Evolutionary conservation across 2,888 invertebrate genomes (phyloP).

Genomic region (Agrenia bidenticulata): DNA sequence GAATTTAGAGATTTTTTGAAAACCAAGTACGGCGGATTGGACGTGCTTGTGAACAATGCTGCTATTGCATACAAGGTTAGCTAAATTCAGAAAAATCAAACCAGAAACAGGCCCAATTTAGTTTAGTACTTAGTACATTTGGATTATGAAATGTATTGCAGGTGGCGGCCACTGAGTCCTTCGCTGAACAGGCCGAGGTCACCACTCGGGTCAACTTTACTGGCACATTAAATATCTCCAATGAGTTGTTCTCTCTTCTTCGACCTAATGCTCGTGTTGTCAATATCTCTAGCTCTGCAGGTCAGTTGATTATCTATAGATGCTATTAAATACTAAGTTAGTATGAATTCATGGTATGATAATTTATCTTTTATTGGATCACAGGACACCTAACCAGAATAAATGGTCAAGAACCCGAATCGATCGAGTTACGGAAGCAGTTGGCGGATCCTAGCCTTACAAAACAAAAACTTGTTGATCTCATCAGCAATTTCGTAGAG

Average conservation of each 20-base stretch:
- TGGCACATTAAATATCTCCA: slow-evolving; percentile 65
- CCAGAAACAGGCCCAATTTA: too few species aligned
- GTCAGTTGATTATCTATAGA: too few species aligned
- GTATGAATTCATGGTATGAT: background rate
- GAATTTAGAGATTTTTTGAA: slow-evolving; percentile 64
- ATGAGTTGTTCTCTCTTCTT: slow-evolving; percentile 70
- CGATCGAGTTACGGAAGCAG: slow-evolving; percentile 59
- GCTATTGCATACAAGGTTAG: slow-evolving; percentile 68
- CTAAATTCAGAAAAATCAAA: too few species aligned
- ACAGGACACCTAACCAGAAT: slow-evolving; percentile 63
- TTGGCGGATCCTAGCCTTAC: slow-evolving; percentile 64
- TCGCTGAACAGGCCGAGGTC: slow-evolving; percentile 67
- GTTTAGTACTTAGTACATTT: too few species aligned
- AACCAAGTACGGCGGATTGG: slow-evolving; percentile 67
- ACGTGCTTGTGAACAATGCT: slow-evolving; percentile 75
- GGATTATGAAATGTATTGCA: too few species aligned
- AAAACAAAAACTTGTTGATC: slow-evolving; percentile 63
- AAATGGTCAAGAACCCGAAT: slow-evolving; percentile 59
- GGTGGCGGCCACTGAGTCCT: slow-evolving; percentile 63
- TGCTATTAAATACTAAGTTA: background rate
- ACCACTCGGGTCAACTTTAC: slow-evolving; percentile 72
- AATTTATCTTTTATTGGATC: background rate
- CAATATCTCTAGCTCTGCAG: slow-evolving; percentile 67
- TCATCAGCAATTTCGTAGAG: slow-evolving; percentile 70
- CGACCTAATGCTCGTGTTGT: slow-evolving; percentile 71